These are phyloP conservation scores for Poeciliopsis prolifica DNA, from an alignment of 2,113 vertebrate species.

Conservation along the genomic window DNA sequence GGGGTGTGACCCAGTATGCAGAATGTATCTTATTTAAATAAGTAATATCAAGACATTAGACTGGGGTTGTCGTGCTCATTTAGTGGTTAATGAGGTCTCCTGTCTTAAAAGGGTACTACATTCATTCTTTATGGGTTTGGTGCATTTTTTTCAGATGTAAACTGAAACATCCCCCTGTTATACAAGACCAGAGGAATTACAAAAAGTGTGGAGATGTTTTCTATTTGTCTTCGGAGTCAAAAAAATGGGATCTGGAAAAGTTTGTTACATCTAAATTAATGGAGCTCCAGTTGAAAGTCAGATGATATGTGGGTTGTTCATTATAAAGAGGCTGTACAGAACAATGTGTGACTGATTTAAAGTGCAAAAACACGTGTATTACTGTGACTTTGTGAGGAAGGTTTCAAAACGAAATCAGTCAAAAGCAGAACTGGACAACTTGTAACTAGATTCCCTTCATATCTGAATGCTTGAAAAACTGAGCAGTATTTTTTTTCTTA, in stretches of 20 bases:
- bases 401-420: too few species aligned
- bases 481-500: not conserved
- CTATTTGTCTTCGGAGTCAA: not conserved
- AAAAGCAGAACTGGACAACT: too few species aligned
- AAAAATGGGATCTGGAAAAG: too few species aligned
- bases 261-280: too few species aligned
- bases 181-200: not conserved
- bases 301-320: too few species aligned
- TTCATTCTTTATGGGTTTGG: not conserved
- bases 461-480: not conserved
- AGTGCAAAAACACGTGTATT: too few species aligned
- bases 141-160: not conserved
- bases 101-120: not conserved
- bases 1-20: conserved; percentile 9
- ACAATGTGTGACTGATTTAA: too few species aligned
- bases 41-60: not conserved
- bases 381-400: too few species aligned
- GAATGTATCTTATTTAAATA: conserved; percentile 8
- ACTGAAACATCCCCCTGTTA: not conserved
- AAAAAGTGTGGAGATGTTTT: not conserved
- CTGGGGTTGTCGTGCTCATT: not conserved
- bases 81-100: not conserved
- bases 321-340: too few species aligned
- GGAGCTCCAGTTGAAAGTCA: too few species aligned
- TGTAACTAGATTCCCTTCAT: not conserved